Base-by-base conservation (phyloP, 2,888 invertebrate genomes). In the Drosophila mayaguana region DNA sequence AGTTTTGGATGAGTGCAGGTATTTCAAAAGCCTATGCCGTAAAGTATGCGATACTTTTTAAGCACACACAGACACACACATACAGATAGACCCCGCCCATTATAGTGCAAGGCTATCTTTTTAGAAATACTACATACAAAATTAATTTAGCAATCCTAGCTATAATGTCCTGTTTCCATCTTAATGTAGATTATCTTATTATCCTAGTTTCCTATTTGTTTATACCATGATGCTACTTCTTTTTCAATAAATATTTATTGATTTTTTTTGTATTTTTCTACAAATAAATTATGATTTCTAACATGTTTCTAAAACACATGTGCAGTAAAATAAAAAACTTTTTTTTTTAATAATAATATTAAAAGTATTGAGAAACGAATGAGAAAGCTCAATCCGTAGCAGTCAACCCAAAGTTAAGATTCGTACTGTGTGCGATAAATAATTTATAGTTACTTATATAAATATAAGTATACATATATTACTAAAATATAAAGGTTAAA, bases 401-500 rank as follows among this genome's bases (percentile, higher is more conserved):
- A 78, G 64, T 22, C 48, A 63, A 74, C 62, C 67, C 72, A 79
- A 78, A 75, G 75, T 63, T 63, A 55, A 54, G 63, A 75, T 48
- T 66, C 75, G 75, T 75, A 65, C 59, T 40, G 34, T 62, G 78
- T 82, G 61, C 68, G 69, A 72, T 69, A 70, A 76, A 71, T 79
- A 83, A 79, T 85, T 81, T 79, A 76, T 70, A 85, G 76, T 78
- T 83, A 78, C 61, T 82, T 40, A 67, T 45, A 78, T 38, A 45
- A 59, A 63, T 43, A 62, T 61, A 76, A 66, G 55, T 61, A 63
- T 7, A 8, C 28, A 63, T n/a, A 40, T 72, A 67, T 50, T 36
- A 60, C 63, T 50, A 38, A 55, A 61, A 43, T 45, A 59, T 46
- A 56, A 63, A 50, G 60, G 75, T 76, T 75, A 73, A 62, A 45